phyloP scores from a whole-genome alignment of 2,113 vertebrate genomes.

The Sphaerodactylus townsendi region DNA sequence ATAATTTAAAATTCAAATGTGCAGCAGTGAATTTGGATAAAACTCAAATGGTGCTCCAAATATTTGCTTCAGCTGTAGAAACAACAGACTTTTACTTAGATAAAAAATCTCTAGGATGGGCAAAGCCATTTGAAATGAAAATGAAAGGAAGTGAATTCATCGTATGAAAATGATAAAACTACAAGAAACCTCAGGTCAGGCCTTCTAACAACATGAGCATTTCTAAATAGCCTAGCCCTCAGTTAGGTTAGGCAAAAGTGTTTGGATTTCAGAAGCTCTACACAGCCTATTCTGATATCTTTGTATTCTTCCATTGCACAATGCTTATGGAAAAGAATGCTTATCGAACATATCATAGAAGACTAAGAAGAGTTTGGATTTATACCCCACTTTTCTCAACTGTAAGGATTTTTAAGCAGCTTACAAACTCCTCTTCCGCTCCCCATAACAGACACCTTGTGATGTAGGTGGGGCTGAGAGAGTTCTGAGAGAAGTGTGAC shows the following conservation, averaged over 20 bases:
- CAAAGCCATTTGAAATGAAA: background rate
- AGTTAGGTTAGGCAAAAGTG: background rate
- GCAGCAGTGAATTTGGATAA: conserved; percentile 10
- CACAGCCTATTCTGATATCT: background rate
- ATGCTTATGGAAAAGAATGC: background rate
- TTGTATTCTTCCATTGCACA: background rate
- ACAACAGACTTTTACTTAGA: background rate
- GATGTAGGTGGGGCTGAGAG: too few relatives aligned
- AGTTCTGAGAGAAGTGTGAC: too few relatives aligned
- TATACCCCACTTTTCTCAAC: too few relatives aligned
- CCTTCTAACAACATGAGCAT: background rate
- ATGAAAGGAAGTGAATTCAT: conserved; percentile 20
- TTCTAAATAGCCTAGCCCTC: background rate
- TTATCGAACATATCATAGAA: background rate
- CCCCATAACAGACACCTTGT: too few relatives aligned
- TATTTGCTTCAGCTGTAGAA: conserved; percentile 37
- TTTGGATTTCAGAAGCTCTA: background rate
- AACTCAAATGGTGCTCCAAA: conserved; percentile 17
- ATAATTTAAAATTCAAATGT: conserved; percentile 33
- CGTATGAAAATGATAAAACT: conserved; percentile 8
- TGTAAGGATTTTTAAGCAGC: too few relatives aligned
- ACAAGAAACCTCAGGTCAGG: background rate
- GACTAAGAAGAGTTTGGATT: too few relatives aligned
- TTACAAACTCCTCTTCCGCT: too few relatives aligned
- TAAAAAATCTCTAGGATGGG: background rate